These are phyloP conservation scores for Sialia sialis DNA, from an alignment of 2,113 vertebrate species.

Conservation along the genomic window DNA sequence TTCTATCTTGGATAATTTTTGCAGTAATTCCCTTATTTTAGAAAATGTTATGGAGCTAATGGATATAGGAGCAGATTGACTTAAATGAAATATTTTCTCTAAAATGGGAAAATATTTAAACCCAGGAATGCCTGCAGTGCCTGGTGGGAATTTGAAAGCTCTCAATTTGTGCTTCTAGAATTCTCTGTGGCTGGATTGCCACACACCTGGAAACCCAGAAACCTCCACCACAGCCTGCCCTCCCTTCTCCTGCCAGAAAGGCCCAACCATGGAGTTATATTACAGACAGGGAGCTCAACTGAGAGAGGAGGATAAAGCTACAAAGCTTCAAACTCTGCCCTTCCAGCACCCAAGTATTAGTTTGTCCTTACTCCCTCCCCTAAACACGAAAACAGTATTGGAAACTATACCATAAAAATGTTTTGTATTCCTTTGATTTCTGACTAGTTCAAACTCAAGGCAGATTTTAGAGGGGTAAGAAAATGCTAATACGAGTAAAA, in stretches of 20 bases:
- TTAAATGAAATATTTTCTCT: neutral
- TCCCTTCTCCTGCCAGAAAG: neutral
- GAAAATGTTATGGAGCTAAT: neutral
- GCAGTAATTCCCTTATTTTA: neutral
- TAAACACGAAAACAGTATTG: neutral
- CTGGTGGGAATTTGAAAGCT: neutral
- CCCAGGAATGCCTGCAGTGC: neutral
- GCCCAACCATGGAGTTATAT: neutral
- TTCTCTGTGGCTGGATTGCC: neutral
- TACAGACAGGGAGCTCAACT: neutral
- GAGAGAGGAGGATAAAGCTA: neutral
- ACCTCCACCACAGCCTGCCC: neutral
- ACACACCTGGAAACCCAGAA: neutral
- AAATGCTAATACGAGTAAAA: neutral
- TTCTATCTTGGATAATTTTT: neutral
- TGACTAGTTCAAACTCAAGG: neutral
- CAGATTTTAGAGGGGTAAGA: neutral
- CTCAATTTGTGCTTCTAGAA: neutral
- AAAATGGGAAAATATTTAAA: neutral
- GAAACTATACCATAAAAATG: neutral
- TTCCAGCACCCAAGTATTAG: neutral
- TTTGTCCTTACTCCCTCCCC: neutral
- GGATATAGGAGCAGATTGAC: neutral
- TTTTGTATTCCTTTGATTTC: neutral
- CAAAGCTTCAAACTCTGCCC: neutral